Evolutionary conservation across 2,888 invertebrate genomes (phyloP).

Genomic region (Morpho achilles): DNA sequence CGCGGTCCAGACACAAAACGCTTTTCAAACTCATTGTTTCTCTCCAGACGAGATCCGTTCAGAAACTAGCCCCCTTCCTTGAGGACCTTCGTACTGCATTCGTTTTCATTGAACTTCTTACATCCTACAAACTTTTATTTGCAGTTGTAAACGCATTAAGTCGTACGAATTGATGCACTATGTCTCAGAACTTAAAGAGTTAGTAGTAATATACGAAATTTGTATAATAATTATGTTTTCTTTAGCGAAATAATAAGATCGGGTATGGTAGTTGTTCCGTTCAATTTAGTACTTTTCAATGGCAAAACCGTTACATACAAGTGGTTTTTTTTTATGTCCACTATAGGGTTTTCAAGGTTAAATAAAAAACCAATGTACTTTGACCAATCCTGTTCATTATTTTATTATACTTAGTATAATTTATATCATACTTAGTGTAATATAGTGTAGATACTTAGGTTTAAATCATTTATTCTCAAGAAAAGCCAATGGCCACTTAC

Average conservation of each 20-base stretch:
- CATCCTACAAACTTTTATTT: slow-evolving; percentile 40
- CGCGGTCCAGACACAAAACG: slow-evolving; percentile 57
- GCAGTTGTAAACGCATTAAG: neutral
- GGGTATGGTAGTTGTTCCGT: slow-evolving; percentile 42
- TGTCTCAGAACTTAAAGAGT: neutral
- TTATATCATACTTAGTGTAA: no score
- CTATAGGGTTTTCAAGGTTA: slow-evolving; percentile 12
- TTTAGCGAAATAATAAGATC: slow-evolving; percentile 40
- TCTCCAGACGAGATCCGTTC: slow-evolving; percentile 47
- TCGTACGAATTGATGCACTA: slow-evolving; percentile 11
- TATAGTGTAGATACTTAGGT: no score
- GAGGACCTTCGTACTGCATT: slow-evolving; percentile 56
- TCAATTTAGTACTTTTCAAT: slow-evolving; percentile 42
- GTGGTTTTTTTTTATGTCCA: slow-evolving; percentile 26
- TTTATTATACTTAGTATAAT: no score
- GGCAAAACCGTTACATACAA: slow-evolving; percentile 59
- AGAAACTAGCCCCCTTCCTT: slow-evolving; percentile 59
- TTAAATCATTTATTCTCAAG: no score
- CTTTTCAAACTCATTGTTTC: slow-evolving; percentile 66
- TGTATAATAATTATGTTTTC: neutral
- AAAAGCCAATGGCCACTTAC: no score
- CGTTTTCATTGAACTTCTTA: slow-evolving; percentile 68
- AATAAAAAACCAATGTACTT: slow-evolving; percentile 5
- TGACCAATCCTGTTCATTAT: neutral
- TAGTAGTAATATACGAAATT: neutral